Conservation (phyloP, 2,113 vertebrate genomes). For the Fregetta grallaria region DNA sequence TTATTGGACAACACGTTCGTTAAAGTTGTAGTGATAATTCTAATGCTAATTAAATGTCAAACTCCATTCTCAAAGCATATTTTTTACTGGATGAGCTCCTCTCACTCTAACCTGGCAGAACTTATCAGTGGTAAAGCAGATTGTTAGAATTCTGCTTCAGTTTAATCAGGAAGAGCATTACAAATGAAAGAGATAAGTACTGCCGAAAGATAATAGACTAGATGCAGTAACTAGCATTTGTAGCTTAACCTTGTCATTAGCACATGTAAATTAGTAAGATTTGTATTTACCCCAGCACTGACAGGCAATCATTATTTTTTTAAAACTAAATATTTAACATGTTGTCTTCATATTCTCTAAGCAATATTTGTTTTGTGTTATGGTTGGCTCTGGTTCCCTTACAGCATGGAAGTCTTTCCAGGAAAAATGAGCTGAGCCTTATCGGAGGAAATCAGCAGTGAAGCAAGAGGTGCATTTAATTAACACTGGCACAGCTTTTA, state of each 20-base stretch:
- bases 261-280: background rate
- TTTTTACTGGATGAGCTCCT: background rate
- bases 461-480: slow-evolving; percentile 51
- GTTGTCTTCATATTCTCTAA: slow-evolving; percentile 13
- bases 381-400: background rate
- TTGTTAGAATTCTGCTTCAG: background rate
- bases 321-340: background rate
- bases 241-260: background rate
- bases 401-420: slow-evolving; percentile 24
- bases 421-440: slow-evolving; percentile 36
- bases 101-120: background rate
- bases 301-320: background rate
- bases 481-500: slow-evolving; percentile 37
- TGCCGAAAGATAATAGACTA: background rate
- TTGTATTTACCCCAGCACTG: background rate
- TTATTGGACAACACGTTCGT: background rate
- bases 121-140: background rate
- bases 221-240: background rate
- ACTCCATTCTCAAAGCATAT: background rate
- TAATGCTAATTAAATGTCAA: background rate
- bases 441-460: slow-evolving; percentile 48
- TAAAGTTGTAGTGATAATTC: background rate
- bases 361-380: slow-evolving; percentile 36
- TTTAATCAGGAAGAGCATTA: background rate
- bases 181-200: background rate